phyloP scores from a whole-genome alignment of 2,113 vertebrate species.

The Neotoma lepida region DNA sequence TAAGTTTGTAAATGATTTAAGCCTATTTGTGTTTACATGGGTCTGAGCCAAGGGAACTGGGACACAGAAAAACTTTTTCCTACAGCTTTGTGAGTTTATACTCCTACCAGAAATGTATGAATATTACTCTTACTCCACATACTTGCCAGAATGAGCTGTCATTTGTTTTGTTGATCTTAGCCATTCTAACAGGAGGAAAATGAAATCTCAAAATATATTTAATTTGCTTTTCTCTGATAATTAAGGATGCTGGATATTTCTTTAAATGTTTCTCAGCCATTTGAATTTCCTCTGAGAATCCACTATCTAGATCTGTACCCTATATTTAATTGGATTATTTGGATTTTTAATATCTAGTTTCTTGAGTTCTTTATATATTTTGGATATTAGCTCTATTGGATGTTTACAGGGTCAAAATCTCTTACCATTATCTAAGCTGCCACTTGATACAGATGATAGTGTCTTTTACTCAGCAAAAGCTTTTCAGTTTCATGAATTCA shows the following conservation, averaged over 20 bases:
- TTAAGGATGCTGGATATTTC: neutral
- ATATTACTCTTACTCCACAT: neutral
- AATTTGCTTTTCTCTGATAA: neutral
- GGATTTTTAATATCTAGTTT: neutral
- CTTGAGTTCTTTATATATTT: neutral
- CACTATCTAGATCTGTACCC: neutral
- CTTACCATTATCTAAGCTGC: neutral
- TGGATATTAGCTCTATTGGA: neutral
- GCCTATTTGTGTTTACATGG: no score
- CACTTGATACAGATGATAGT: no score
- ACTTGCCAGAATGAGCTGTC: neutral
- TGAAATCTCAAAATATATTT: neutral
- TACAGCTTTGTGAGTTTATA: neutral
- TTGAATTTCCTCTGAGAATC: neutral
- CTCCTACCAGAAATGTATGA: neutral
- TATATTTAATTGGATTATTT: neutral
- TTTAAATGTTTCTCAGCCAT: neutral
- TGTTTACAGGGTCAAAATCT: neutral
- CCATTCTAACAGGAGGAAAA: neutral
- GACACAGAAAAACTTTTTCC: no score
- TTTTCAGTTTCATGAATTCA: no score
- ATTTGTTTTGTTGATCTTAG: neutral
- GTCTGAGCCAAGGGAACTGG: no score
- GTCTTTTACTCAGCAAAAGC: no score
- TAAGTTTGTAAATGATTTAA: no score